phyloP scores from a whole-genome alignment of 1,140 invertebrate genomes.

The Sipha flava region DNA sequence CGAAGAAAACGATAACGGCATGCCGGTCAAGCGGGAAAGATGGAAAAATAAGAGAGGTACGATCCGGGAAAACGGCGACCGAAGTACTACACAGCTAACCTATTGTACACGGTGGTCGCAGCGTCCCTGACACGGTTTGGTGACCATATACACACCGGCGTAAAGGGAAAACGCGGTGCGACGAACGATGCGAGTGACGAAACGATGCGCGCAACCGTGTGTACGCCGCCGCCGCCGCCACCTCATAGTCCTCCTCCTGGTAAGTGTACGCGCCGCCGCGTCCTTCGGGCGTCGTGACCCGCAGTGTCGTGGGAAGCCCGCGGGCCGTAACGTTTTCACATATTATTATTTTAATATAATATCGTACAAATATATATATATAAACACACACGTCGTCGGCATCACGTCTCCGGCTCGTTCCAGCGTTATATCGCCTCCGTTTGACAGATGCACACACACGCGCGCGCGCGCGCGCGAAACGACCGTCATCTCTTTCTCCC shows the following conservation, averaged over 20 bases:
- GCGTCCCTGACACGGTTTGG: slow-evolving; percentile 29
- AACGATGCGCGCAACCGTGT: slow-evolving; percentile 7
- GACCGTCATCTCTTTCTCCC: too few relatives aligned
- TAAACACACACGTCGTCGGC: too few relatives aligned
- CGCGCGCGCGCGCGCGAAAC: too few relatives aligned
- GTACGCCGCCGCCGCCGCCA: background rate
- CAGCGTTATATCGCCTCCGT: too few relatives aligned
- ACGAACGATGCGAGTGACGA: background rate
- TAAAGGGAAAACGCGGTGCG: background rate
- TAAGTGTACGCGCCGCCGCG: background rate
- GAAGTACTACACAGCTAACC: too few relatives aligned
- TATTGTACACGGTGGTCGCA: too few relatives aligned
- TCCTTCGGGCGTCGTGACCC: slow-evolving; percentile 30
- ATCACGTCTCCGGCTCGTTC: too few relatives aligned
- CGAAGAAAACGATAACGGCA: too few relatives aligned
- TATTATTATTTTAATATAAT: background rate
- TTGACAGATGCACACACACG: too few relatives aligned
- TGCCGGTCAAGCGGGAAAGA: too few relatives aligned
- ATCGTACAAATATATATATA: background rate
- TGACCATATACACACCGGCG: background rate
- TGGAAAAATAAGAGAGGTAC: background rate
- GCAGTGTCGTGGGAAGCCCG: slow-evolving; percentile 31
- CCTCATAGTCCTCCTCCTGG: background rate
- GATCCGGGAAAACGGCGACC: too few relatives aligned
- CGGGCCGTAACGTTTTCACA: slow-evolving; percentile 29